Evolutionary conservation across 2,113 vertebrate genomes (phyloP), one percentile per base, ranked within the genome.

Genomic region (Rafetus swinhoei): DNA sequence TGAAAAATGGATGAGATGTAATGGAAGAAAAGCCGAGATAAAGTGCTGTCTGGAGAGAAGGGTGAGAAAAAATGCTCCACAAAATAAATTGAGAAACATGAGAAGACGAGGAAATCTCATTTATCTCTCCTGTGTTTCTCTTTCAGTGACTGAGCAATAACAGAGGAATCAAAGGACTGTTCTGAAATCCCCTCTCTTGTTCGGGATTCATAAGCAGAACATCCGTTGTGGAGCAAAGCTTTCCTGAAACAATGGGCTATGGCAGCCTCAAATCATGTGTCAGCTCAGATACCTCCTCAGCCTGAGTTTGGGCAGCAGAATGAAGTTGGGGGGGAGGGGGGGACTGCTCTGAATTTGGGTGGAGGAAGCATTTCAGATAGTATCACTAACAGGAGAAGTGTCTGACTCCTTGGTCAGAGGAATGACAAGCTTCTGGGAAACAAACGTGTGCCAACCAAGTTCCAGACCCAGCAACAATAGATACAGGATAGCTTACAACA

Each of bases 61-160:
- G 88, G 89, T 29, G 80, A 90, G 82, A 91, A 96, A 96, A 95
- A 88, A 83, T 77, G 79, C 84, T 87, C 87, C 69, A 45, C 5
- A 0, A 95, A 95, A 95, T 90, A 94, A 95, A 97, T 92, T 90
- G 95, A 94, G 95, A 94, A 94, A 93, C 92, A 96, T 13, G 84
- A 95, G 88, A 82, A 91, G 91, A 88, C 21, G 3, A 94, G 54
- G 88, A 95, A 86, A 87, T 85, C 91, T 93, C 91, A 91, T 96
- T 96, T 93, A 82, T 96, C 95, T 91, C 95, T 25, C 60, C 4
- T 3, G 39, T 7, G 0, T 84, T 90, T 59, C 82, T 88, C 90
- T 94, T 80, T 29, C 81, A 50, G 88, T 83, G 86, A 94, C 65
- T 83, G 93, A 95, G 94, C 88, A 94, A 85, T 93, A 97, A 82